Percentiles rank a stretch among this genome's conserved stretches.
Evolutionary conservation across 2,113 vertebrate genomes (phyloP).

Genomic region (Triplophysa siluroides): DNA sequence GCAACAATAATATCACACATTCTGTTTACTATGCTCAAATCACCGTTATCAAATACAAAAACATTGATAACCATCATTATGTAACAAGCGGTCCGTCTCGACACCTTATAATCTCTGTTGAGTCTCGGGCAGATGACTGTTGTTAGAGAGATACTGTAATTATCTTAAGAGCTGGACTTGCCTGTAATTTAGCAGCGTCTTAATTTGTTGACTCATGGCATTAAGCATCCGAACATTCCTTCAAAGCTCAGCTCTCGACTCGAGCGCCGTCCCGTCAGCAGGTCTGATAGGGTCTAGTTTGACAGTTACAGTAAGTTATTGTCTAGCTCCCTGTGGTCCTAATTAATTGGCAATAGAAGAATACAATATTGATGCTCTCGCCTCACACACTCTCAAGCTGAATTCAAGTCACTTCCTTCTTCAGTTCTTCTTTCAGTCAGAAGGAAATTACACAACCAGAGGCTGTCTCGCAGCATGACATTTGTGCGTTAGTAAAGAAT

Average conservation of each 20-base stretch:
- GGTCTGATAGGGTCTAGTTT: slow-evolving; percentile 29
- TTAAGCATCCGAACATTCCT: slow-evolving; percentile 25
- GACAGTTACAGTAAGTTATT: slow-evolving; percentile 42
- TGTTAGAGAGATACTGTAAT: not conserved
- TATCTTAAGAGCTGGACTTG: slow-evolving; percentile 4
- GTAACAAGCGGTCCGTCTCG: too few species aligned
- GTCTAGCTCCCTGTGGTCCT: slow-evolving; percentile 32
- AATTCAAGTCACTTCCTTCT: not conserved
- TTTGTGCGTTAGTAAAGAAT: slow-evolving; percentile 1
- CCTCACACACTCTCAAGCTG: slow-evolving; percentile 17
- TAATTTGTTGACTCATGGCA: not conserved
- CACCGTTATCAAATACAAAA: too few species aligned
- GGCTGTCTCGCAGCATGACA: not conserved
- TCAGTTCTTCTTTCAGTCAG: not conserved
- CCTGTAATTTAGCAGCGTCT: slow-evolving; percentile 30
- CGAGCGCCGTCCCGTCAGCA: slow-evolving; percentile 16
- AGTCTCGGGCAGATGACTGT: not conserved
- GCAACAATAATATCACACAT: too few species aligned
- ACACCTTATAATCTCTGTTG: not conserved
- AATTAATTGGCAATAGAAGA: slow-evolving; percentile 42
- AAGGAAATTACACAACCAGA: not conserved
- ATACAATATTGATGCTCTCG: not conserved
- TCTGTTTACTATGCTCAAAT: too few species aligned
- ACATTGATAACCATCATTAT: too few species aligned
- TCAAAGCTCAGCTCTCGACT: not conserved